Base-by-base conservation (phyloP, 2,797 vertebrate genomes). In the Salarias fasciatus region DNA sequence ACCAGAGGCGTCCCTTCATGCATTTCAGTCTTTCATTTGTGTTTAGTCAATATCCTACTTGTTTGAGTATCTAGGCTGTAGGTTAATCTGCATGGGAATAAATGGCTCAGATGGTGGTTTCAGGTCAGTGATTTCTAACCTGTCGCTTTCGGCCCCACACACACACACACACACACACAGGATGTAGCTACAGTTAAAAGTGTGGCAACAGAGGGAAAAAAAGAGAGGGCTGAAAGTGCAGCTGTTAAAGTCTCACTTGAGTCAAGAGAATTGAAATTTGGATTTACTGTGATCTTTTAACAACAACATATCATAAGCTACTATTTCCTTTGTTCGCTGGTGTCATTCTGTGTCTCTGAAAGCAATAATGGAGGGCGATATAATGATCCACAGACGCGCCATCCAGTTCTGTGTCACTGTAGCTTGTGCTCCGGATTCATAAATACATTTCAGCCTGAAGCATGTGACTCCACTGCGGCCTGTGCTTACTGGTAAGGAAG, bases 71-170 rank as follows among this genome's bases (percentile, higher is more conserved):
- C 38, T 5, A 15, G 41, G 13, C 14, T 43, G 8, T 28, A 28
- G 28, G 24, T 28, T 28, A 28, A 18, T 28, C 43, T 74, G 45
- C 53, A 44, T 53, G 38, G 43, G 66, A 63, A 53, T 58, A 40
- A 76, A 40, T 63, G 38, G 52, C 24, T 77, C 53, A 30, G 48
- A 72, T n/a, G 48, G 49, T 67, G 55, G 28, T 54, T 72, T 57
- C 71, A 60, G 66, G 63, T 59, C 72, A 68, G 47, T 45, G 60
- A 67, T 80, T 80, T 66, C 47, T 47, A 74, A 65, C 38, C 44
- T 75, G 62, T 0, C 65, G 62, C 68, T 71, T 55, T 40, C n/a
- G n/a, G n/a, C n/a, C n/a, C n/a, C n/a, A n/a, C n/a, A n/a, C n/a
- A n/a, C n/a, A n/a, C n/a, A n/a, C n/a, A n/a, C n/a, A n/a, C n/a